Base-by-base conservation (phyloP, 1,140 invertebrate genomes). In the Cephus cinctus region DNA sequence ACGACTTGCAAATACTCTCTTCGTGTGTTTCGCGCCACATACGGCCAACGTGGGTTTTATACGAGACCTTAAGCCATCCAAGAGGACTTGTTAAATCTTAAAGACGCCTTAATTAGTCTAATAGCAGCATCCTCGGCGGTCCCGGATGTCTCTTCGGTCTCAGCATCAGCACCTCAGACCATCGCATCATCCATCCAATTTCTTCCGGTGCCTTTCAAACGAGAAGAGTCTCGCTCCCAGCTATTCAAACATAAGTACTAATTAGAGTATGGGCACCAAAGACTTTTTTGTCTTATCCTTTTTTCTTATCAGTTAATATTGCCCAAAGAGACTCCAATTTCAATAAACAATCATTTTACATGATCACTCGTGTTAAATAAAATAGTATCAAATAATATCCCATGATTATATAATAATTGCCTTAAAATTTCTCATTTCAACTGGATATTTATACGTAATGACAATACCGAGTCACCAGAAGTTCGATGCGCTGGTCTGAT, bases 71-170 rank as follows among this genome's bases (percentile, higher is more conserved):
- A n/a, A n/a, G n/a, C n/a, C n/a, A n/a, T n/a, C n/a, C 6, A 19
- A 48, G 42, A 30, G 55, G 52, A 65, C 50, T 56, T 51, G 59
- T 65, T 64, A 59, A 57, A 60, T 60, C 54, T 54, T 64, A 57
- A 60, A 57, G 42, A 46, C 30, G 40, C 15, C 45, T 64, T 62
- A 63, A 64, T 65, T 64, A 65, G 57, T 23, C 30, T 65, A 65
- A 65, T 54, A 61, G 61, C 56, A 57, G 55, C 59, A 49, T 60
- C 54, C 18, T 49, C 11, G 35, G 11, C 35, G 35, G 11, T 6
- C 11, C 11, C 35, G 35, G 8, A 8, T 12, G 8, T 56, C 52
- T 31, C 38, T n/a, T 42, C 47, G 34, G 43, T 61, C 50, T n/a
- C 52, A 40, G 57, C 46, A 50, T 20, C 56, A 44, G 34, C 18